Base-by-base conservation (phyloP, 1,140 invertebrate species). In the Drosophila albomicans region DNA sequence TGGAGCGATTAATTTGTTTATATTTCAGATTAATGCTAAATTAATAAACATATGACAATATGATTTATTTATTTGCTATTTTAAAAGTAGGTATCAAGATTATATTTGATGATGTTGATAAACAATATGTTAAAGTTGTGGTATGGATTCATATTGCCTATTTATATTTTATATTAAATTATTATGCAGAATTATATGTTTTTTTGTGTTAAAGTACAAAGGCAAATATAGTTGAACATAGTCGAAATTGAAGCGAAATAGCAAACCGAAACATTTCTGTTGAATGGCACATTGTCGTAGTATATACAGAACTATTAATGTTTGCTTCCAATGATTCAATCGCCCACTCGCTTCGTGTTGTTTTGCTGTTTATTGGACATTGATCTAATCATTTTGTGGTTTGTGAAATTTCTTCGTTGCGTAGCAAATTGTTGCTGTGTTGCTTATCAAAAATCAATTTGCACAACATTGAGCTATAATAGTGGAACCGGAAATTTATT, bases 401-500 rank as follows among this genome's bases (percentile, higher is more conserved):
- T 20, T 13, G 11, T 20, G 25, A 3, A 30, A 1, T 49, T 61
- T 59, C n/a, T 46, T 7, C 30, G 48, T 10, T 57, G 35, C 13
- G 8, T 10, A 11, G 28, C 38, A 2, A 49, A 48, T 49, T 57
- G 13, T 66, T 49, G 46, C 45, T 32, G 20, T 32, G 20, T 76
- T 63, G 66, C 68, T 74, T 75, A 88, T 89, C 77, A 78, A 84
- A 88, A 75, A 80, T 88, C 73, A 84, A 87, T 87, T 87, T 87
- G 68, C 58, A 35, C 51, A 68, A 35, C 54, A 86, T 77, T 66
- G 54, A 79, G 51, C 70, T 67, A 43, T 57, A 59, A 49, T 59
- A 70, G 35, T 76, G 52, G 25, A 45, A 32, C 64, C 67, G 15
- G 41, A 38, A 66, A 62, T 63, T 65, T 61, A 67, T 75, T 71